phyloP scores from a whole-genome alignment of 2,888 invertebrate genomes.

The Mythimna vitellina region DNA sequence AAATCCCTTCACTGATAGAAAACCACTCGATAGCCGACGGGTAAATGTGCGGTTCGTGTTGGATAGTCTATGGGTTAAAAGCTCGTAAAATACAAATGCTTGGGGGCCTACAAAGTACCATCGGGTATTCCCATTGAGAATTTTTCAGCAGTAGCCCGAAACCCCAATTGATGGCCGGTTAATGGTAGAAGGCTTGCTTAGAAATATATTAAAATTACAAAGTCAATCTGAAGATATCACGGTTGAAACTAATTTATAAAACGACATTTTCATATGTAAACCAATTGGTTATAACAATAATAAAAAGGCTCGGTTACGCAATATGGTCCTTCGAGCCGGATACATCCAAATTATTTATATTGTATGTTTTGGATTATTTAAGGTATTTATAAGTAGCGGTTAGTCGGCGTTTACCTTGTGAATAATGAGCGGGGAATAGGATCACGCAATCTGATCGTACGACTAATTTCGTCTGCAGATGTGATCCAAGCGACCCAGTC shows the following conservation, averaged over 20 bases:
- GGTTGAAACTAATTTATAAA: too few relatives aligned
- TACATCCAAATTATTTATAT: background rate
- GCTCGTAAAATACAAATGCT: background rate
- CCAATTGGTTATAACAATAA: background rate
- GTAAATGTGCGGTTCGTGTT: background rate
- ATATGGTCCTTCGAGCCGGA: too few relatives aligned
- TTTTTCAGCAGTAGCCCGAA: background rate
- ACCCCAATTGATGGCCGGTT: too few relatives aligned
- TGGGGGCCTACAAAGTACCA: background rate
- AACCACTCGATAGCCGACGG: too few relatives aligned
- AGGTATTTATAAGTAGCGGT: too few relatives aligned
- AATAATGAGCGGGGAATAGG: constrained; percentile 17
- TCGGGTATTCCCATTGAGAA: background rate
- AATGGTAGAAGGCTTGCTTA: too few relatives aligned
- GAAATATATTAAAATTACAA: too few relatives aligned
- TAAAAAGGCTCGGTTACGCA: background rate
- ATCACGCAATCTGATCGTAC: constrained; percentile 16
- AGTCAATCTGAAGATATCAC: too few relatives aligned
- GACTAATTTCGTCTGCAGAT: constrained; percentile 25
- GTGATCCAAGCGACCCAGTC: constrained; percentile 10
- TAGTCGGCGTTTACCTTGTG: background rate
- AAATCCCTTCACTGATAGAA: too few relatives aligned
- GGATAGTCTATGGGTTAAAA: background rate
- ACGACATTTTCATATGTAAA: too few relatives aligned
- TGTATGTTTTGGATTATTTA: constrained; percentile 11